These are phyloP conservation scores for Atethmia centrago DNA, from an alignment of 2,888 invertebrate genomes.

Conservation along the genomic window DNA sequence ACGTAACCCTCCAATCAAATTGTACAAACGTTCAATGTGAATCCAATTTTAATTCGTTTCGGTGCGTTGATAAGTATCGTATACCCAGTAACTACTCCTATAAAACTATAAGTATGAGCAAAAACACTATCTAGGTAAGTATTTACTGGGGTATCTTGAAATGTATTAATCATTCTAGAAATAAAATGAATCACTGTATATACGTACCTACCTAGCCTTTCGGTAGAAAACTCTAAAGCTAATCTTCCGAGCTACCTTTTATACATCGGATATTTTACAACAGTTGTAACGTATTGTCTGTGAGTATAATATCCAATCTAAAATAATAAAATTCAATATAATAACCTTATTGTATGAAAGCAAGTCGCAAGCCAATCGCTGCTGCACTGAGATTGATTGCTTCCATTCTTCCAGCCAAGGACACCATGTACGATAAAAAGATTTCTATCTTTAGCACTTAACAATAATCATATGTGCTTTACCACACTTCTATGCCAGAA, in stretches of 20 bases:
- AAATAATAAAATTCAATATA: too few species aligned
- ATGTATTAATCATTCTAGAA: not conserved
- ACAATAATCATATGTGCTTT: not conserved
- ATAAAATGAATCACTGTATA: not conserved
- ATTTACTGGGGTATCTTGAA: not conserved
- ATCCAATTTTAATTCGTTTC: constrained; percentile 28
- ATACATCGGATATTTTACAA: not conserved
- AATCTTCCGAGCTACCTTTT: not conserved
- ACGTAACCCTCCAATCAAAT: not conserved
- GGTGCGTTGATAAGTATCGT: not conserved
- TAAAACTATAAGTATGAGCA: not conserved
- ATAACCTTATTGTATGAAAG: not conserved
- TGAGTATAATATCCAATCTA: not conserved
- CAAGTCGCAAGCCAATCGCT: not conserved
- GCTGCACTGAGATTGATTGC: not conserved
- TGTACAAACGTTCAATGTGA: constrained; percentile 22
- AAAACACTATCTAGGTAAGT: not conserved
- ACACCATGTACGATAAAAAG: not conserved
- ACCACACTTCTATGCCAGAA: not conserved
- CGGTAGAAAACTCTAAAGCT: not conserved
- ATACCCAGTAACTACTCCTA: not conserved
- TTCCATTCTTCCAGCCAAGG: not conserved
- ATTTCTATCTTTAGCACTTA: not conserved
- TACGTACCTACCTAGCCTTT: not conserved
- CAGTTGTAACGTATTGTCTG: not conserved